Evolutionary conservation across 2,888 invertebrate species (phyloP).

Genomic region (Lissonota sp.): DNA sequence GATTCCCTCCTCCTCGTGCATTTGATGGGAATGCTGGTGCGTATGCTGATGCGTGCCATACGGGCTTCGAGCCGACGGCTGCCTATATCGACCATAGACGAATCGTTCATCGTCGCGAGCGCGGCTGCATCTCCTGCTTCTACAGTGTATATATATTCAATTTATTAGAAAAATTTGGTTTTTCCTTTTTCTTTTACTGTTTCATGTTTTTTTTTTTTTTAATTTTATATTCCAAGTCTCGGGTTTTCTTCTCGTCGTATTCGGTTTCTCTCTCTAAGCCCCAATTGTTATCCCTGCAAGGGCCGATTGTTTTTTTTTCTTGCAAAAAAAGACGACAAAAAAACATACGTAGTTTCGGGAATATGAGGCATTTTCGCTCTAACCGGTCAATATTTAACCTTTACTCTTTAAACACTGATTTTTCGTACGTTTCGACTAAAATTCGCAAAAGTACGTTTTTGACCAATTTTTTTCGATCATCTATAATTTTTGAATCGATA

Average conservation of each 20-base stretch:
- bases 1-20: slow-evolving; percentile 92
- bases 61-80: slow-evolving; percentile 86
- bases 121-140: slow-evolving; percentile 87
- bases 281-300: not conserved
- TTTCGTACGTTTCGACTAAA: too few relatives aligned
- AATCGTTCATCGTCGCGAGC: slow-evolving; percentile 89
- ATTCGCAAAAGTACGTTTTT: too few relatives aligned
- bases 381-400: too few relatives aligned
- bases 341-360: too few relatives aligned
- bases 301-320: not conserved
- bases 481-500: too few relatives aligned
- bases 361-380: too few relatives aligned
- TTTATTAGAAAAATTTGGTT: slow-evolving; percentile 49
- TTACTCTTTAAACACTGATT: too few relatives aligned
- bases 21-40: slow-evolving; percentile 85
- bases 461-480: too few relatives aligned
- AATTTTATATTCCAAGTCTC: not conserved
- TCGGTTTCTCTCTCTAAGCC: not conserved
- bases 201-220: slow-evolving; percentile 8
- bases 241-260: not conserved
- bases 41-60: slow-evolving; percentile 85
- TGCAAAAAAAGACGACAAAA: too few relatives aligned
- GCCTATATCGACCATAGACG: slow-evolving; percentile 87
- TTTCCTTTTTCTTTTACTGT: slow-evolving; percentile 6
- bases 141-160: slow-evolving; percentile 76